Evolutionary conservation across 2,797 vertebrate genomes (phyloP), one percentile per base, ranked within the genome.

Genomic region (Amazona ochrocephala): DNA sequence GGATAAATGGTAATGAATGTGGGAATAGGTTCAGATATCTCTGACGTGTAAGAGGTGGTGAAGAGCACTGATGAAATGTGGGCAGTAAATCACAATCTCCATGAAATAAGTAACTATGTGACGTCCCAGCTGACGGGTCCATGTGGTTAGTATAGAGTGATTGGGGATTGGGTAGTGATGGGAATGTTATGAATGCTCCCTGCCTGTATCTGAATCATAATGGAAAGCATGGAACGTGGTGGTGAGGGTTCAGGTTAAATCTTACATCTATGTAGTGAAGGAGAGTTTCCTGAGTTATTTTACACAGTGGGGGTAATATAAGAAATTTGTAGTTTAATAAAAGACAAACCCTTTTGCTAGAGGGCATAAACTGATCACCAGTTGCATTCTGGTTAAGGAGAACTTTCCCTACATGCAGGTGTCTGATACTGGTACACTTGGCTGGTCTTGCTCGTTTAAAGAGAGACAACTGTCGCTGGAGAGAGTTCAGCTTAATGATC

Each of bases 251-350:
- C 11, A 6, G n/a, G 2, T 7, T 1, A 39, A 39, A 41, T 22
- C 23, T 11, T 6, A 8, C 1, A 5, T n/a, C 47, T 39, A 26
- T 11, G 37, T 27, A 32, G 39, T 11, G 9, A 30, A 62, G 37
- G 24, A 44, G 56, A 44, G 17, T 11, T 50, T 42, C n/a, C 9
- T 1, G 23, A 20, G 48, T 54, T 48, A 29, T 39, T 61, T 67
- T 48, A 20, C 11, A 7, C 1, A 2, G 19, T 2, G 2, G 14
- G 23, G 47, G 5, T 54, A 56, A 37, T 5, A 3, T 2, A 18
- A 4, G 12, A 51, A 32, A 51, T 23, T 14, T 67, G 41, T n/a
- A n/a, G n/a, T n/a, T n/a, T n/a, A n/a, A n/a, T 37, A 72, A 20
- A 41, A 34, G 16, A 24, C 21, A 30, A 51, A 8, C 4, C 11